phyloP scores from a whole-genome alignment of 2,797 vertebrate genomes.

The Xenopus petersii region DNA sequence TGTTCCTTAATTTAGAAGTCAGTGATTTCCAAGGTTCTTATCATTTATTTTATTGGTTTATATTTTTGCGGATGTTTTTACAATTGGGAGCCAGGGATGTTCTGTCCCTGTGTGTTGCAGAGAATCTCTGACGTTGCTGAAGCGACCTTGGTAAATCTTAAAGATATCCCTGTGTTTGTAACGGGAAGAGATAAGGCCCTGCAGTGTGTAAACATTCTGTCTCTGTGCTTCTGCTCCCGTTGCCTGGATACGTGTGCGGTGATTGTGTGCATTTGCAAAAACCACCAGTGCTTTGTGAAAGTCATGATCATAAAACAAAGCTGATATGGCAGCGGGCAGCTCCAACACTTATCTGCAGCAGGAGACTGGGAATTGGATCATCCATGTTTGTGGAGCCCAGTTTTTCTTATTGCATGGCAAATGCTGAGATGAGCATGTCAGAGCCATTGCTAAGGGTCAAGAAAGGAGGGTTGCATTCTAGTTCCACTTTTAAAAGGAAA shows the following conservation, averaged over 20 bases:
- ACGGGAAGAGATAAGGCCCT: constrained; percentile 33
- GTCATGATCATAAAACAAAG: constrained; percentile 32
- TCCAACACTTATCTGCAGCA: constrained; percentile 12
- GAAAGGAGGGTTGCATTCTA: too few species aligned
- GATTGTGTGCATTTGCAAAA: constrained; percentile 33
- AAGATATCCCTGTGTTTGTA: constrained; percentile 12
- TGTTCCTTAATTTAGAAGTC: too few species aligned
- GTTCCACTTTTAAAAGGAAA: too few species aligned
- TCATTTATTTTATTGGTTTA: too few species aligned
- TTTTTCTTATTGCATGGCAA: too few species aligned
- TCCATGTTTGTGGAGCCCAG: too few species aligned
- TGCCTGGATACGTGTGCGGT: constrained; percentile 40
- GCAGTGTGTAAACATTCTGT: constrained; percentile 39
- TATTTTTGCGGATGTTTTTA: neutral
- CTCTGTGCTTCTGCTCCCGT: constrained; percentile 12
- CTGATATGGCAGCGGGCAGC: constrained; percentile 38
- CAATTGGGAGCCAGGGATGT: neutral
- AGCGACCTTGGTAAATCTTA: constrained; percentile 1
- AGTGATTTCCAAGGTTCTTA: too few species aligned
- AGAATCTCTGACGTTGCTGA: neutral
- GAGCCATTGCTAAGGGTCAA: too few species aligned
- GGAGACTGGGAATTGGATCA: neutral
- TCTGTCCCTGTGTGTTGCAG: neutral
- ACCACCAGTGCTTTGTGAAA: constrained; percentile 25
- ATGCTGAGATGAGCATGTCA: too few species aligned